Percentiles rank a stretch among this genome's conserved stretches.
These are phyloP conservation scores for Callimorpha dominula DNA, from an alignment of 2,888 invertebrate genomes.

Conservation along the genomic window DNA sequence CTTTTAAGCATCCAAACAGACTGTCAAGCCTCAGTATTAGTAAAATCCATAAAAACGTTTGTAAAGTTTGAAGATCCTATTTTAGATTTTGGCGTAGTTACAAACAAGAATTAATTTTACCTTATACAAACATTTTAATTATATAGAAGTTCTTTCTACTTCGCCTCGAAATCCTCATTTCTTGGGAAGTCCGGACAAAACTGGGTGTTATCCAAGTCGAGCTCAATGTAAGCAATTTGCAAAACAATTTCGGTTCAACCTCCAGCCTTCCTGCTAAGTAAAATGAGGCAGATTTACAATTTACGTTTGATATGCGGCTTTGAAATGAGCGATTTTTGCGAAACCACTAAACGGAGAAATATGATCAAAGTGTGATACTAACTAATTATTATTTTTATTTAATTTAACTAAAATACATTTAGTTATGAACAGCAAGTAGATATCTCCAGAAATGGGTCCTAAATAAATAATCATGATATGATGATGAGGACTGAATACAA, in stretches of 20 bases:
- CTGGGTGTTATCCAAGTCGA: constrained; percentile 10
- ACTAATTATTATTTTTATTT: no score
- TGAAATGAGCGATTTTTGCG: constrained; percentile 35
- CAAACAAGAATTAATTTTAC: no score
- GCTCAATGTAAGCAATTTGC: constrained; percentile 66
- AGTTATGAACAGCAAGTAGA: no score
- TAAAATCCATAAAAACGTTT: not conserved
- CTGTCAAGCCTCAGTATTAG: not conserved
- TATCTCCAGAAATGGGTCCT: no score
- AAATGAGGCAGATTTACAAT: constrained; percentile 72
- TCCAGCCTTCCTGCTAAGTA: constrained; percentile 57
- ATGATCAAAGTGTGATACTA: no score
- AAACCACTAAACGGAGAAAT: not conserved
- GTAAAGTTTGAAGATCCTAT: no score
- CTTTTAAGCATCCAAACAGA: not conserved
- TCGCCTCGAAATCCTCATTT: not conserved
- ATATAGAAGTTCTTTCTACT: not conserved
- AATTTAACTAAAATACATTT: no score
- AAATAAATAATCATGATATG: no score
- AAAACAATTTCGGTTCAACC: constrained; percentile 70
- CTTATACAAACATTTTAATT: no score
- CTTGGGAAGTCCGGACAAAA: constrained; percentile 5
- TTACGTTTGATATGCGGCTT: constrained; percentile 61
- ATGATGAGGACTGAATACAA: no score
- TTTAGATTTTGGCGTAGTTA: no score